Evolutionary conservation across 1,140 invertebrate species (phyloP), one percentile per base, ranked within the genome.

Genomic region (Vanessa atalanta): DNA sequence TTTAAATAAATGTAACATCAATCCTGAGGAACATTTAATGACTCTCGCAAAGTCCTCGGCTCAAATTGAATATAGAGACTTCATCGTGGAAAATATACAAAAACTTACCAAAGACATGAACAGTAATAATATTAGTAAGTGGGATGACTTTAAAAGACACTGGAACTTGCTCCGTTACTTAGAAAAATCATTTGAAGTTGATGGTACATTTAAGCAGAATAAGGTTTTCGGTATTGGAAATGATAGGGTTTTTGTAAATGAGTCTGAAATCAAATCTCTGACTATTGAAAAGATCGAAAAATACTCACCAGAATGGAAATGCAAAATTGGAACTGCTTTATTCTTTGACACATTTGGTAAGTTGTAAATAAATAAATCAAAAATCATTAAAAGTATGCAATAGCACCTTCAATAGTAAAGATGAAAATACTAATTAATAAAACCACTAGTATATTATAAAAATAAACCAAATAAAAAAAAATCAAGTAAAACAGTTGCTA

Each of bases 131-230:
- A 43, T 85, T 23, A 82, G 72, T 73, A 91, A 70, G 86, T 95
- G 83, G 90, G 90, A 85, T 73, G 75, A 89, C 55, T 92, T 94
- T 69, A 89, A 88, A 77, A 88, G 93, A 73, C 90, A 95, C 70
- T 95, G 94, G 94, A 88, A 93, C 69, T 90, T 95, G 65, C 77
- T 95, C 12, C 93, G 93, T 64, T 91, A 90, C 74, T 84, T 94
- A 76, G 86, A 94, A 74, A 90, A 94, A 76, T 93, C 94, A 67
- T 93, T 92, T 88, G 89, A 93, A 83, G 82, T 82, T 74, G 87
- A 92, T 61, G 93, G 93, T 8, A 89, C 78, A 14, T 90, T 90
- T 65, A 93, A 93, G 79, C 93, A 93, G 60, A 93, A 93, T 73
- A 92, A 93, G 80, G 92, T 91, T 3, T 93, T 93, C 90, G 92